A percentile compares a stretch with the other conserved stretches of the same genome.
phyloP scores from a whole-genome alignment of 1,140 invertebrate species.

The Neodiprion virginianus region DNA sequence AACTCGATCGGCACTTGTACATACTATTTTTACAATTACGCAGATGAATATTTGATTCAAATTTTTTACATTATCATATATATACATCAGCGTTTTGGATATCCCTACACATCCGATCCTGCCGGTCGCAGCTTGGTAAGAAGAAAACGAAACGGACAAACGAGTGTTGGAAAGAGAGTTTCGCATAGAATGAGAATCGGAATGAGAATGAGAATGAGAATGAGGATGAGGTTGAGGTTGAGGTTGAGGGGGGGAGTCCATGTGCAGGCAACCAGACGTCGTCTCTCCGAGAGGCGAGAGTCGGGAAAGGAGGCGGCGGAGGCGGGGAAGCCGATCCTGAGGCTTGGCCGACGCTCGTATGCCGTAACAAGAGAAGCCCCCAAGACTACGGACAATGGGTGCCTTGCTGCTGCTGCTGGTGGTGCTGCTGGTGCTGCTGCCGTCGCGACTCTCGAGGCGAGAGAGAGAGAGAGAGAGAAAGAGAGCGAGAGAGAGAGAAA shows the following conservation, averaged over 20 bases:
- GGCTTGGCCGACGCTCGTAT: constrained; percentile 41
- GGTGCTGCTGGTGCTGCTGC: constrained; percentile 24
- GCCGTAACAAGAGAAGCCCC: constrained; percentile 55
- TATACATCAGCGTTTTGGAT: no score
- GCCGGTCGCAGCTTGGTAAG: no score
- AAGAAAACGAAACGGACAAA: not conserved
- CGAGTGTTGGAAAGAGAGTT: not conserved
- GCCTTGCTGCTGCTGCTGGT: constrained; percentile 35
- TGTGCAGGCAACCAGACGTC: no score
- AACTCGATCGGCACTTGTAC: no score
- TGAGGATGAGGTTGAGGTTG: not conserved
- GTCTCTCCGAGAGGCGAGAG: no score
- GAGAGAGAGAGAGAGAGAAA: constrained; percentile 23
- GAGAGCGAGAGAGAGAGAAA: constrained; percentile 25
- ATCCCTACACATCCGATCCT: no score
- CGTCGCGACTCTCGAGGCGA: constrained; percentile 34
- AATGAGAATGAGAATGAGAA: not conserved
- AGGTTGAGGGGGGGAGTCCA: no score
- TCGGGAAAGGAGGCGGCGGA: not conserved
- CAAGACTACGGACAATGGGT: constrained; percentile 56
- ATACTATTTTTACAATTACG: no score
- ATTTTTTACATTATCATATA: no score
- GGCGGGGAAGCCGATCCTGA: constrained; percentile 2
- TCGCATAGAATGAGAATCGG: not conserved
- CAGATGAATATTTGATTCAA: no score